phyloP scores from a whole-genome alignment of 2,113 vertebrate species.

The Globicephala melas region DNA sequence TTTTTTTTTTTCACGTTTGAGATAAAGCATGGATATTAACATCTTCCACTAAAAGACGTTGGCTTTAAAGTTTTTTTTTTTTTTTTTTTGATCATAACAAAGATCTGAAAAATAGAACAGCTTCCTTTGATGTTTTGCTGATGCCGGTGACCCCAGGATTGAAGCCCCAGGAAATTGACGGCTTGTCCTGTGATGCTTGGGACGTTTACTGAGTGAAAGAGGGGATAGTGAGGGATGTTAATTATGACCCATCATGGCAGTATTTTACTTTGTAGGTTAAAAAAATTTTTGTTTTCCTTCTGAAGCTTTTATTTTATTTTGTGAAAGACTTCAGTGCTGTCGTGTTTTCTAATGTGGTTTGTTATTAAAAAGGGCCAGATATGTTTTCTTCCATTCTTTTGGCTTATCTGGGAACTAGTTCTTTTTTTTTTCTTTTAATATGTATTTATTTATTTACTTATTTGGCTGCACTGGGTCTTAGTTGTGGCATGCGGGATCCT shows the following conservation, averaged over 20 bases:
- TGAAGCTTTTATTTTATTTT: background rate
- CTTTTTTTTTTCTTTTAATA: background rate
- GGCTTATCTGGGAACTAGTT: background rate
- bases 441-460: too few relatives aligned
- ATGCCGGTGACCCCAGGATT: background rate
- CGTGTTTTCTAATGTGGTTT: background rate
- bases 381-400: background rate
- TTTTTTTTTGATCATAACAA: background rate
- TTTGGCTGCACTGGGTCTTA: too few relatives aligned
- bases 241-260: accelerated
- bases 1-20: background rate
- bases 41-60: background rate
- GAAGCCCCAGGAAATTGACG: accelerated
- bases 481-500: too few relatives aligned
- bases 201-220: background rate
- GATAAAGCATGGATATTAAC: background rate
- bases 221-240: background rate
- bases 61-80: background rate
- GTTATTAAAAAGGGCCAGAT: background rate
- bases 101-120: background rate
- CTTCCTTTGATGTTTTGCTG: background rate
- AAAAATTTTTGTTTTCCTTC: background rate
- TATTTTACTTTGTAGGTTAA: background rate
- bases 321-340: background rate
- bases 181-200: accelerated